Evolutionary conservation across 1,140 invertebrate species (phyloP), one percentile per base, ranked within the genome.

Genomic region (Psix sp.): DNA sequence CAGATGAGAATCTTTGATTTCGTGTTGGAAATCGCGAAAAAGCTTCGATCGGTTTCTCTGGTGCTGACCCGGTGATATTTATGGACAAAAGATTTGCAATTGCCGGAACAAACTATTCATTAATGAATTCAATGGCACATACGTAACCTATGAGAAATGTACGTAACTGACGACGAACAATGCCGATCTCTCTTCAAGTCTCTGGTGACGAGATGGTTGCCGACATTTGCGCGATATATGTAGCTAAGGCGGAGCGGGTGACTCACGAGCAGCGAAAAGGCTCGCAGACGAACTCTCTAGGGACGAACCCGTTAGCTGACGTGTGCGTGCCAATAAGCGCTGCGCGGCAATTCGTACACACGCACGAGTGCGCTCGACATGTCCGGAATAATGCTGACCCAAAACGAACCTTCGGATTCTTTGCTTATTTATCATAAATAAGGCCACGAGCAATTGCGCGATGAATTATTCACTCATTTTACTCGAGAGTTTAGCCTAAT

Each of bases 181-280:
- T 70, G 54, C 21, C 42, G 65, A 59, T 68, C 46, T 66, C 43
- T 66, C 20, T 26, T 26, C 21, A 35, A 67, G 63, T n/a, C n/a
- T n/a, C n/a, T n/a, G n/a, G n/a, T 54, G 66, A 54, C 56, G 66
- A 60, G 66, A 52, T 60, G 20, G n/a, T 51, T 43, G 45, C 36
- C 51, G 52, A 54, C 54, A 59, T 56, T 42, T 18, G 54, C 46
- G 46, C 46, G 52, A 51, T 59, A 45, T 26, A 33, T 46, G 36
- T 57, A 26, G 13, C 31, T 49, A 43, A 60, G 54, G 54, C 48
- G 65, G 48, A 56, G 51, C 67, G 56, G 43, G 57, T 71, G 67
- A 71, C 42, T 71, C 67, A 71, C 40, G 24, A 43, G 42, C 35
- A 39, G 16, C 13, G 29, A 56, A 49, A 57, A 57, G 67, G 49